phyloP scores from a whole-genome alignment of 2,888 invertebrate species.

The Crematogaster levior region DNA sequence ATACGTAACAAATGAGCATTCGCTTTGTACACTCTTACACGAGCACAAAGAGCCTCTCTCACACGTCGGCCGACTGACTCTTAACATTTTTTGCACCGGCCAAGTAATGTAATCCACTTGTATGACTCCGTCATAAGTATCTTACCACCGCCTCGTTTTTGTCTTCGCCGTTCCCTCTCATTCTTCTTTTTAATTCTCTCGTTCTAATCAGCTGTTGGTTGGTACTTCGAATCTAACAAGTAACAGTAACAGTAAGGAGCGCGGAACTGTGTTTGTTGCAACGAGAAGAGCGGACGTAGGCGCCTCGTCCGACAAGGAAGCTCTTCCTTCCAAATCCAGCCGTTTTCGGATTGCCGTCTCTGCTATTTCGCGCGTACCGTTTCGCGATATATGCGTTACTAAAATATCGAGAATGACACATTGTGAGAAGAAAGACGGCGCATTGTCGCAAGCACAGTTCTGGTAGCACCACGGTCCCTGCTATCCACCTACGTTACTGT shows the following conservation, averaged over 20 bases:
- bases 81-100: constrained; percentile 57
- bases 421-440: constrained; percentile 44
- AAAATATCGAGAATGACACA: constrained; percentile 14
- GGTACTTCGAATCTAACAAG: constrained; percentile 66
- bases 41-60: constrained; percentile 63
- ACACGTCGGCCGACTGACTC: constrained; percentile 50
- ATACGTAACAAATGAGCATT: constrained; percentile 66
- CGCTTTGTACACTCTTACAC: constrained; percentile 66
- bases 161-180: constrained; percentile 30
- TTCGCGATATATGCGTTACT: background rate
- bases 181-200: constrained; percentile 54
- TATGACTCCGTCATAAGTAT: constrained; percentile 60
- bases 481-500: constrained; percentile 68
- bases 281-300: constrained; percentile 59
- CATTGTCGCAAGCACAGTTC: constrained; percentile 84
- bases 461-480: constrained; percentile 73
- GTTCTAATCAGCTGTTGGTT: constrained; percentile 67
- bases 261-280: constrained; percentile 84
- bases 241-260: constrained; percentile 54
- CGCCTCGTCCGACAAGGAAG: background rate
- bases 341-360: background rate
- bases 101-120: constrained; percentile 57
- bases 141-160: constrained; percentile 59
- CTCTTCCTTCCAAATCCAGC: constrained; percentile 11
- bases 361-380: constrained; percentile 17